Base-by-base conservation (phyloP, 2,888 invertebrate genomes). In the Acanthosepion pharaonis region DNA sequence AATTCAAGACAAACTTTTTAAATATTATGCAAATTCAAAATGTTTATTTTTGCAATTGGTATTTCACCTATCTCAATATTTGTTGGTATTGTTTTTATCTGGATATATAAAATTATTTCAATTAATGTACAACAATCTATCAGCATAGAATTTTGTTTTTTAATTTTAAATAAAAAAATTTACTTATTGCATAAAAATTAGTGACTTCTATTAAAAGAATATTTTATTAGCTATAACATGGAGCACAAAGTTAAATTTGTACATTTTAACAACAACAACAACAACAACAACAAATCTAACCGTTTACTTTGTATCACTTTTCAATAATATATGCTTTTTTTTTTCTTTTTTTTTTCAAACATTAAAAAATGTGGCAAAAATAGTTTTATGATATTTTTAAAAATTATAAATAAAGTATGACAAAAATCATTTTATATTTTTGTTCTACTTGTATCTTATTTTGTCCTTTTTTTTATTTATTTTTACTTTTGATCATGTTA, bases 1-100 rank as follows among this genome's bases (percentile, higher is more conserved):
- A 23, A 59, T 59, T 59, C 59, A 23, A n/a, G 18, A 78, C 28
- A n/a, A 78, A 78, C 28, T 28, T 78, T 78, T 4, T n/a, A n/a
- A 78, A 78, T 78, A n/a, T 59, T 23, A 59, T 78, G 78, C 78
- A 78, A 78, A 78, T 78, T 78, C 78, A 78, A 78, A n/a, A 78
- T 78, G 42, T 42, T 42, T 42, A 42, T 33, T 78, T 33, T 78
- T 78, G 33, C 15, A 11, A 78, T n/a, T n/a, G 59, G 59, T 59
- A 59, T 59, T 59, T 59, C 59, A 59, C 59, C 59, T 59, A 20
- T 55, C 23, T 59, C 59, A 59, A 59, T 59, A 59, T 33, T 33
- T 78, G 78, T 78, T 33, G 78, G n/a, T n/a, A 78, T n/a, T 78
- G 78, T n/a, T 78, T 78, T 78, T 15, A 78, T 18, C n/a, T 78